These are phyloP conservation scores for Aspidoscelis tigris DNA, from an alignment of 2,113 vertebrate genomes.

Conservation along the genomic window DNA sequence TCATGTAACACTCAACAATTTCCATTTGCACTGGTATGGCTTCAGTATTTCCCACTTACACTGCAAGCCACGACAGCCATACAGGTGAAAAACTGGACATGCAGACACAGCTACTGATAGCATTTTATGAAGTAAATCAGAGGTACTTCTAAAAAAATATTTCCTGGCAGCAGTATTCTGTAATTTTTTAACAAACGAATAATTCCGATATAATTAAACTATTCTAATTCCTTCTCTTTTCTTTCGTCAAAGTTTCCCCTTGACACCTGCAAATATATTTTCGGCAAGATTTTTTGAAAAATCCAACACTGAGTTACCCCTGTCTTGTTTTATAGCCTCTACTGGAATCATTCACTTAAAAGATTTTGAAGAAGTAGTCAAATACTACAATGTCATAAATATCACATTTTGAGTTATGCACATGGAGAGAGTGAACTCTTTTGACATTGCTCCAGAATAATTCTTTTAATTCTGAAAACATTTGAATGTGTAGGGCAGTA, in stretches of 20 bases:
- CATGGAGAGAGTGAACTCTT: slow-evolving; percentile 8
- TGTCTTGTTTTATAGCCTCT: not conserved
- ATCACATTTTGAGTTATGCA: not conserved
- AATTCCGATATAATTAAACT: not conserved
- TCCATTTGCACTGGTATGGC: too few species aligned
- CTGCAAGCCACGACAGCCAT: too few species aligned
- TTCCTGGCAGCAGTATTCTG: not conserved
- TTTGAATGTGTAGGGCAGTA: slow-evolving; percentile 15
- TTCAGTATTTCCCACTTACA: too few species aligned
- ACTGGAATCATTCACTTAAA: not conserved
- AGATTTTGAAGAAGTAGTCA: not conserved
- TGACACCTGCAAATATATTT: not conserved
- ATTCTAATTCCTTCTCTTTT: not conserved
- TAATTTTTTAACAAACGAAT: not conserved
- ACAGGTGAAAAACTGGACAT: too few species aligned
- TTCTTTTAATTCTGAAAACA: not conserved
- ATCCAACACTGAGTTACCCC: not conserved
- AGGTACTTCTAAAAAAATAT: not conserved
- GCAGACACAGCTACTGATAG: not conserved
- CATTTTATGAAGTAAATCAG: not conserved
- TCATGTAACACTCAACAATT: not conserved
- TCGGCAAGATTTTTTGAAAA: not conserved
- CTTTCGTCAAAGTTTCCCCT: not conserved
- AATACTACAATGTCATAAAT: not conserved
- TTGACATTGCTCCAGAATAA: not conserved